Base-by-base conservation (phyloP, 2,797 vertebrate genomes). In the Selene dorsalis region DNA sequence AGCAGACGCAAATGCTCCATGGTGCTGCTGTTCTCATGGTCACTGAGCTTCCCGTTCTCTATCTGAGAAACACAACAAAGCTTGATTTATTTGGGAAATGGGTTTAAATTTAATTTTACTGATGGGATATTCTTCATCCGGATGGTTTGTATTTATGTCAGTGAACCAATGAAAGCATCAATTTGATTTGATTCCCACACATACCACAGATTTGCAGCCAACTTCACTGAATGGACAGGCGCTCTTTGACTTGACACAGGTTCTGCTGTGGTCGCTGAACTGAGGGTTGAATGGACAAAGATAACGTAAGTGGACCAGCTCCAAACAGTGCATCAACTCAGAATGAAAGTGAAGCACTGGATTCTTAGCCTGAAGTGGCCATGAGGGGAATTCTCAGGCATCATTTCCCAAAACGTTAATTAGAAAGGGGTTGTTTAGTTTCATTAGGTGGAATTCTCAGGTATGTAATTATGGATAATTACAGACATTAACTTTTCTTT, bases 1-100 rank as follows among this genome's bases (percentile, higher is more conserved):
- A 99, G 89, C 92, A 98, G 92, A 64, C 94, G 96, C 84, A 99
- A 84, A 89, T 99, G 98, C 58, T 99, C 97, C 0, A 87, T 90
- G 57, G 96, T 87, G 75, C 82, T 93, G 83, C 79, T 93, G 56
- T 93, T 94, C 91, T 99, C 98, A 0, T 99, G 98, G 13, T 97
- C 97, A 1, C 83, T 83, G 6, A 93, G 94, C 63, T 94, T 96
- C 81, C 96, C 97, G 0, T 95, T 95, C 62, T 98, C 97, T 59
- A 97, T 93, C 98, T 99, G 90, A 58, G n/a, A 41, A 66, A 75
- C 43, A 71, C 16, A 26, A 70, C 4, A 12, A 13, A 60, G 6
- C 3, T 68, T n/a, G n/a, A n/a, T n/a, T n/a, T 2, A 30, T 61
- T 82, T 20, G 41, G 41, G 41, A 43, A 43, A 43, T 14, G 3